These are phyloP conservation scores for Lucifuga dentata DNA, from an alignment of 2,113 vertebrate species.

Conservation along the genomic window DNA sequence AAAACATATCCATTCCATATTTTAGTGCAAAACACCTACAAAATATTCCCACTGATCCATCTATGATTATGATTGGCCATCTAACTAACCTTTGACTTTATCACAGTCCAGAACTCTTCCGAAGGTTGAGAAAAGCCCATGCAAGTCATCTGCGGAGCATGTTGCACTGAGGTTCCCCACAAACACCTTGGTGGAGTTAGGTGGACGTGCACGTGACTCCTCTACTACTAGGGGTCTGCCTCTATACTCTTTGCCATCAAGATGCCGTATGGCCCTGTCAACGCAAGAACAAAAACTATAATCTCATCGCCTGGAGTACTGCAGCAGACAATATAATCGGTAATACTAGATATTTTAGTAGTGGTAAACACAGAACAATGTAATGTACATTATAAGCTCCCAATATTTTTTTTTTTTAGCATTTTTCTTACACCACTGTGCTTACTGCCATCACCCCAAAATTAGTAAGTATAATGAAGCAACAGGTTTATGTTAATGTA, in stretches of 20 bases:
- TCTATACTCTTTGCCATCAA: constrained; percentile 91
- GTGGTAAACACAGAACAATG: no score
- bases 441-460: no score
- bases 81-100: constrained; percentile 92
- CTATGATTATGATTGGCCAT: background rate
- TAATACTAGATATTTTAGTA: no score
- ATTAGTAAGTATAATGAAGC: no score
- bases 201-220: constrained; percentile 90
- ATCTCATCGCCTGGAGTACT: no score
- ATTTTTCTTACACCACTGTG: no score
- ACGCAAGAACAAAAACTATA: background rate
- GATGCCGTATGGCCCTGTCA: constrained; percentile 88
- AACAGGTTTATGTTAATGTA: no score
- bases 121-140: constrained; percentile 91
- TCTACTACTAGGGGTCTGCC: constrained; percentile 92
- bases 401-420: no score
- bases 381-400: no score
- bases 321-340: no score
- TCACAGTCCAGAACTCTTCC: constrained; percentile 96
- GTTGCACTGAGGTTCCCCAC: constrained; percentile 94
- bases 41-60: no score
- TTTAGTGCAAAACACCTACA: background rate
- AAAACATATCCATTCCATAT: background rate
- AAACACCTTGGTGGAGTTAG: constrained; percentile 96
- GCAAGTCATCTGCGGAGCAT: constrained; percentile 91